A percentile compares a stretch with the other conserved stretches of the same genome.
phyloP scores from a whole-genome alignment of 2,888 invertebrate species.

The Drosophila anomalata region DNA sequence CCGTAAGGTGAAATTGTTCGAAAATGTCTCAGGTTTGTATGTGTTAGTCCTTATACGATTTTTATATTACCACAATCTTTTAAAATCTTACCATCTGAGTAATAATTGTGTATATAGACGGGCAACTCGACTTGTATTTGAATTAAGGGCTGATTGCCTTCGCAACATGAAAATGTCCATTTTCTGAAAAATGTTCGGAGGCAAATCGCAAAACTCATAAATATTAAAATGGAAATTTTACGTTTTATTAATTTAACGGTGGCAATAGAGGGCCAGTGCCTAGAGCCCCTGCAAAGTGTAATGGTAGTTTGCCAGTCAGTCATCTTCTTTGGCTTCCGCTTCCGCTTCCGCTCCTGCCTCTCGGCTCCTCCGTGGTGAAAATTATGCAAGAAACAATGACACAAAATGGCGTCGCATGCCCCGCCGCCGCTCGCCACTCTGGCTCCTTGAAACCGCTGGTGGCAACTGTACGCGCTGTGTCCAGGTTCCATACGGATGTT shows the following conservation, averaged over 20 bases:
- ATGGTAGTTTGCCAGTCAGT: slow-evolving; percentile 65
- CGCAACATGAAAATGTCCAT: slow-evolving; percentile 1
- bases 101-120: background rate
- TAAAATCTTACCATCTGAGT: no score
- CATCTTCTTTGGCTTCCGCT: slow-evolving; percentile 43
- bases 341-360: slow-evolving; percentile 31
- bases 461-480: slow-evolving; percentile 50
- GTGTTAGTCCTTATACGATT: no score
- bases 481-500: slow-evolving; percentile 51
- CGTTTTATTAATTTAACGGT: slow-evolving; percentile 80
- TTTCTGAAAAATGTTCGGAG: slow-evolving; percentile 26
- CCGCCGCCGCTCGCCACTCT: background rate
- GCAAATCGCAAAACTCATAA: slow-evolving; percentile 68
- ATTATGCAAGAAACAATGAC: slow-evolving; percentile 47
- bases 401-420: slow-evolving; percentile 41
- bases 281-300: slow-evolving; percentile 38
- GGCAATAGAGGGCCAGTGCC: slow-evolving; percentile 48
- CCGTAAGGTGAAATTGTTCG: no score
- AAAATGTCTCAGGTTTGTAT: no score
- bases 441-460: slow-evolving; percentile 14
- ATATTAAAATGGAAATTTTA: slow-evolving; percentile 80
- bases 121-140: background rate
- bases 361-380: slow-evolving; percentile 22
- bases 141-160: background rate
- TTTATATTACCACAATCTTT: no score